Evolutionary conservation across 1,140 invertebrate genomes (phyloP).

Genomic region (Harpegnathos saltator): DNA sequence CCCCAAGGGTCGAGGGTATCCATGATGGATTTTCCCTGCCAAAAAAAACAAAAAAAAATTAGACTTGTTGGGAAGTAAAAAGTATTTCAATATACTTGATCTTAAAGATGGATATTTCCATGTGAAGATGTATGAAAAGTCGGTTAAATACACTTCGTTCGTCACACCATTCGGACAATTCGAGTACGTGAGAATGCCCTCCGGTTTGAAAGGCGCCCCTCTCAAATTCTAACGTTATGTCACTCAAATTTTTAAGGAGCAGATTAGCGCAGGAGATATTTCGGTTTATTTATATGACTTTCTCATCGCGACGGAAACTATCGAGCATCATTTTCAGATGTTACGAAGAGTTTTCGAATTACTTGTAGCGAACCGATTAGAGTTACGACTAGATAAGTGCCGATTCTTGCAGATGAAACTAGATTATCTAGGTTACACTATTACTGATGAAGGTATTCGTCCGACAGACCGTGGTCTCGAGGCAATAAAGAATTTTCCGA

Average conservation of each 20-base stretch:
- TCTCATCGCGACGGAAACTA: constrained; percentile 8
- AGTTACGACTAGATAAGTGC: background rate
- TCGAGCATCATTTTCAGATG: constrained; percentile 23
- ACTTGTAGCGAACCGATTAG: background rate
- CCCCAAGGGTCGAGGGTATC: no score
- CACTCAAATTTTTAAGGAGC: background rate
- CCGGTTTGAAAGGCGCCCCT: no score
- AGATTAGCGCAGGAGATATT: background rate
- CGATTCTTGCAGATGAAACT: background rate
- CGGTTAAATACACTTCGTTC: no score
- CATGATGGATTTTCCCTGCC: no score
- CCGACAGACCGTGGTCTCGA: background rate
- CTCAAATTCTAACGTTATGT: no score
- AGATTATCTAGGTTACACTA: background rate
- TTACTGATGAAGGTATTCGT: background rate
- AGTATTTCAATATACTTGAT: no score
- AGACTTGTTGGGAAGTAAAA: no score
- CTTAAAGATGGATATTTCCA: no score
- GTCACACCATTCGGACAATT: no score
- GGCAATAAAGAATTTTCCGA: background rate
- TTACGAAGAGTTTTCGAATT: background rate
- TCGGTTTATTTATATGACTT: constrained; percentile 31
- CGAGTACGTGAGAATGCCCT: no score
- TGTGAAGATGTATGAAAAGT: no score
- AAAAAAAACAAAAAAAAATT: no score